Conservation (phyloP, 2,113 vertebrate genomes). For the Acanthisitta chloris region DNA sequence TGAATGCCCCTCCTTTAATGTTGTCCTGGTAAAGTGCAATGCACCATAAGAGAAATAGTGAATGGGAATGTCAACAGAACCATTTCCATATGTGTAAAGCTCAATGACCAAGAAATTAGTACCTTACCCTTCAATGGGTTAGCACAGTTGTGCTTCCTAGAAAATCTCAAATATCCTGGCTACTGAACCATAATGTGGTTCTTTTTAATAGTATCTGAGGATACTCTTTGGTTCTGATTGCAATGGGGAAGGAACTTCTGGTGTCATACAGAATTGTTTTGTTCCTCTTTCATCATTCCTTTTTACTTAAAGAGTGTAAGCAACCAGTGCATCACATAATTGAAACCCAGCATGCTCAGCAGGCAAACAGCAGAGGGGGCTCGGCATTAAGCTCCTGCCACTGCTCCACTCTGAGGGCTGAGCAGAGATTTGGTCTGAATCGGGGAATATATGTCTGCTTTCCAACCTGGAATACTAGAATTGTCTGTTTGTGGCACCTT, state of each 20-base stretch:
- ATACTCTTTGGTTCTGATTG: neutral
- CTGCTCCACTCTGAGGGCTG: neutral
- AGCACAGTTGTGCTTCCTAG: neutral
- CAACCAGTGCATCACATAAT: neutral
- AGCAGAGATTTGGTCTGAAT: neutral
- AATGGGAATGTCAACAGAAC: neutral
- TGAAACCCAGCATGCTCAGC: neutral
- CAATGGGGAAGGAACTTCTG: neutral
- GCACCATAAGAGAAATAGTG: neutral
- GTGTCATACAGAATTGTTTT: neutral
- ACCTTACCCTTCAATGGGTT: neutral
- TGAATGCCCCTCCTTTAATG: neutral
- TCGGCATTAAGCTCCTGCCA: neutral
- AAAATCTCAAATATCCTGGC: neutral
- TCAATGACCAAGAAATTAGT: neutral
- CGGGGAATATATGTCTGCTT: neutral
- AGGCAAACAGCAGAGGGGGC: constrained; percentile 54
- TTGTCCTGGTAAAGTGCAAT: neutral
- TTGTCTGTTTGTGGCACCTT: neutral
- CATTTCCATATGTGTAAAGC: neutral
- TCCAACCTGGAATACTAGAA: neutral
- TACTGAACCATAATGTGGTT: neutral
- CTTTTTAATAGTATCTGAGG: neutral
- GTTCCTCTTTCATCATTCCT: neutral
- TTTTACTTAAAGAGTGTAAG: neutral